phyloP scores from a whole-genome alignment of 2,113 vertebrate species.

The Dicentrarchus labrax region DNA sequence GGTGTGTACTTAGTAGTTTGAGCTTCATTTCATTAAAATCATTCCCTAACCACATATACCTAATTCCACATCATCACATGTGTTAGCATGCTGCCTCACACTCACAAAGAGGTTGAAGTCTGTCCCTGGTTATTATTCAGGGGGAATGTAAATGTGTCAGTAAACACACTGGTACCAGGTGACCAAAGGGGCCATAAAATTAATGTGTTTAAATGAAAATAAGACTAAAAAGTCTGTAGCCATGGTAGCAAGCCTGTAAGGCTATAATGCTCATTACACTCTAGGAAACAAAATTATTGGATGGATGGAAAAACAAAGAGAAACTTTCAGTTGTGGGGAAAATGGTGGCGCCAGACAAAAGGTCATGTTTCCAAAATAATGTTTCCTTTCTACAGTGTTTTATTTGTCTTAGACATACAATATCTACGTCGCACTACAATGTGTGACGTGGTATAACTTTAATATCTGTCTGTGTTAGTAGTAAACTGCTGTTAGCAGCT shows the following conservation, averaged over 20 bases:
- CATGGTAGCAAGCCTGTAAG: neutral
- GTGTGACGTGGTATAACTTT: neutral
- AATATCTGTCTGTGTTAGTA: neutral
- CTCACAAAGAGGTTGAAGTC: neutral
- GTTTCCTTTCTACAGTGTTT: neutral
- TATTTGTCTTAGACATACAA: neutral
- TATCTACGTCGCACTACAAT: neutral
- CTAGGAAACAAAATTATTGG: neutral
- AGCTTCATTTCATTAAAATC: slow-evolving; percentile 12
- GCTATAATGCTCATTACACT: neutral
- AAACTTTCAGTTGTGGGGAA: neutral
- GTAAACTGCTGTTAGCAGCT: neutral
- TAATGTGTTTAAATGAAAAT: neutral
- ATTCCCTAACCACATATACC: slow-evolving; percentile 10
- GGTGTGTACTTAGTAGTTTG: neutral
- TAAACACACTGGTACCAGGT: neutral
- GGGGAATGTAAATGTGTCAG: slow-evolving; percentile 2
- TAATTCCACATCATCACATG: neutral
- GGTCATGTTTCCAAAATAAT: neutral
- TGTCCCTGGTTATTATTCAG: neutral
- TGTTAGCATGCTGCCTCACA: neutral
- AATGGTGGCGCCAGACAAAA: neutral
- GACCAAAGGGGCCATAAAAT: neutral
- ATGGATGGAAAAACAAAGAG: neutral
- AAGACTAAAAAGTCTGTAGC: neutral